Percentiles rank a stretch among this genome's conserved stretches.
Conservation (phyloP, 1,140 invertebrate genomes). For the Myzus persicae region DNA sequence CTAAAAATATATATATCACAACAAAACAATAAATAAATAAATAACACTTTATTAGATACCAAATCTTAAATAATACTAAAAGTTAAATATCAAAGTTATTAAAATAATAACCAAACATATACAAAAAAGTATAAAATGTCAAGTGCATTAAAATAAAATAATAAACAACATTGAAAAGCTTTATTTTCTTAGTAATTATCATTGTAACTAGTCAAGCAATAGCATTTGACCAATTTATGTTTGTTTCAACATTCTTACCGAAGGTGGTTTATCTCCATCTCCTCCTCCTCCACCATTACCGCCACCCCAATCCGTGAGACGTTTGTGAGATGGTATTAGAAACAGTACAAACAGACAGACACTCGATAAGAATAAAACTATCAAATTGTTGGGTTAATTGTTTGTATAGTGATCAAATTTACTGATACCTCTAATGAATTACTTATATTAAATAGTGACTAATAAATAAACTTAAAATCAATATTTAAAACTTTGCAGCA, state of each 20-base stretch:
- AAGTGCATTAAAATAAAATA: background rate
- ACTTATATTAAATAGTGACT: background rate
- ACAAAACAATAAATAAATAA: conserved; percentile 3
- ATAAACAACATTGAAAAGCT: background rate
- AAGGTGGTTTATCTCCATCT: conserved; percentile 53
- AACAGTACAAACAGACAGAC: conserved; percentile 60
- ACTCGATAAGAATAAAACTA: conserved; percentile 49
- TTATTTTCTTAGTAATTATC: background rate
- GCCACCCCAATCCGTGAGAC: conserved; percentile 54
- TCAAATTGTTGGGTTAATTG: background rate
- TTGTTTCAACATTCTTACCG: conserved; percentile 30
- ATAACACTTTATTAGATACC: background rate
- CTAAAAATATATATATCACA: background rate
- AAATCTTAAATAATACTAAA: background rate
- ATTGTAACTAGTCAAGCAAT: background rate
- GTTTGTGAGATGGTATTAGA: conserved; percentile 61
- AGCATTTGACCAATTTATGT: background rate
- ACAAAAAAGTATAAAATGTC: background rate
- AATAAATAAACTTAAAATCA: background rate
- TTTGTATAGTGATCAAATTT: background rate
- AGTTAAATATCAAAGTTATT: background rate
- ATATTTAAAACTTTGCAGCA: background rate
- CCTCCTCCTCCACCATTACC: conserved; percentile 42
- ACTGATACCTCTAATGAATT: background rate
- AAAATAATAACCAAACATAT: conserved; percentile 22